Conservation (phyloP, 1,140 invertebrate genomes). For the Microplitis demolitor region DNA sequence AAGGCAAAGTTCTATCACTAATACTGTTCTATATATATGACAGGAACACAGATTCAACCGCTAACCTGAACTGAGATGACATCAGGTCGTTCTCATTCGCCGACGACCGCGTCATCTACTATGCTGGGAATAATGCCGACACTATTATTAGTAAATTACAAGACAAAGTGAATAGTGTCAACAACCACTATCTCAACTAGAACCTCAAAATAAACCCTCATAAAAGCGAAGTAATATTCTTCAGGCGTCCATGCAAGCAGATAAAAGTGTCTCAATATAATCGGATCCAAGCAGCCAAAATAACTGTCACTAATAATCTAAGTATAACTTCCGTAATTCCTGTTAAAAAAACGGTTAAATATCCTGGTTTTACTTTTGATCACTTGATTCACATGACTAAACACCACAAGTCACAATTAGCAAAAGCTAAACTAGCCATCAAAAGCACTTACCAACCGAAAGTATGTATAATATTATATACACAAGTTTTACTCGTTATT, state of each 20-base stretch:
- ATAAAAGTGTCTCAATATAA: neutral
- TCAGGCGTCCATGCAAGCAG: conserved; percentile 8
- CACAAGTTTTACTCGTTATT: no score
- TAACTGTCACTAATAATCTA: neutral
- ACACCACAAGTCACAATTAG: conserved; percentile 19
- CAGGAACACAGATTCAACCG: neutral
- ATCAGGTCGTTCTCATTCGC: neutral
- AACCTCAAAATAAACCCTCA: conserved; percentile 1
- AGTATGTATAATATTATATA: no score
- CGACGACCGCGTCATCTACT: conserved; percentile 14
- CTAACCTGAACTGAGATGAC: neutral
- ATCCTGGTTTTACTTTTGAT: conserved; percentile 13
- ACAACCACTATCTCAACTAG: conserved; percentile 2
- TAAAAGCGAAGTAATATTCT: conserved; percentile 14
- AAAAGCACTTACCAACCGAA: neutral
- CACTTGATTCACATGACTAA: neutral
- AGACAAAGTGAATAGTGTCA: neutral
- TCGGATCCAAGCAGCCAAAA: conserved; percentile 4
- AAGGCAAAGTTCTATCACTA: conserved; percentile 17
- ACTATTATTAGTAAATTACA: neutral
- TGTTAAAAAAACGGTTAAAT: conserved; percentile 17
- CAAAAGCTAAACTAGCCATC: conserved; percentile 17
- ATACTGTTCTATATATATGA: conserved; percentile 21
- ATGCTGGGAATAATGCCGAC: neutral
- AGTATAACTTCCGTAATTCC: neutral